Conservation (phyloP, 2,113 vertebrate genomes). For the Choloepus hoffmanni region DNA sequence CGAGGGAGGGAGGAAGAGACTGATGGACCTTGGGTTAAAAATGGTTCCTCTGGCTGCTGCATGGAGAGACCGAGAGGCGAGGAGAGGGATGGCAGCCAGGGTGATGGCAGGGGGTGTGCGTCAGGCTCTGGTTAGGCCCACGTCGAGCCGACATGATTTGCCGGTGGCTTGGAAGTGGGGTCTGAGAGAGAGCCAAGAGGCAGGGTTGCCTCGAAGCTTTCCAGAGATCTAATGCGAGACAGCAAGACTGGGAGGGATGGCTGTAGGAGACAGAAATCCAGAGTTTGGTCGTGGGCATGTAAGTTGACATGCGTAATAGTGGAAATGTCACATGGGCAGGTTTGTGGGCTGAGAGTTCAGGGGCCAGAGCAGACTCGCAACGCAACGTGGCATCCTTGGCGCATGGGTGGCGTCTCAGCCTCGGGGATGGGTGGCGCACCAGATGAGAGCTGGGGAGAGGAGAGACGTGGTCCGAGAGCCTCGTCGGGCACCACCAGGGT, state of each 20-base stretch:
- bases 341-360: accelerated
- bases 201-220: accelerated
- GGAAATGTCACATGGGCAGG: accelerated
- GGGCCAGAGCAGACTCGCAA: accelerated
- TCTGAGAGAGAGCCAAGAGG: neutral
- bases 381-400: accelerated
- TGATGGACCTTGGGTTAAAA: neutral
- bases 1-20: neutral
- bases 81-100: neutral
- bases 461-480: neutral
- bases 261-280: neutral
- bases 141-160: accelerated
- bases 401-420: accelerated
- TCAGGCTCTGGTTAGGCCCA: too few relatives aligned
- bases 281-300: accelerated
- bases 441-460: neutral
- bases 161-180: neutral
- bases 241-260: neutral
- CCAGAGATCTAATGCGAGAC: neutral
- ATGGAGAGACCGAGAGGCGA: neutral
- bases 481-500: accelerated
- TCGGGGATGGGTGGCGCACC: accelerated
- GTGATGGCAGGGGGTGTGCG: neutral
- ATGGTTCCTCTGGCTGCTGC: neutral
- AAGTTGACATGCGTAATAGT: accelerated